Percentiles rank a stretch among this genome's conserved stretches.
These are phyloP conservation scores for Emmelina monodactyla DNA, from an alignment of 2,888 invertebrate species.

Conservation along the genomic window DNA sequence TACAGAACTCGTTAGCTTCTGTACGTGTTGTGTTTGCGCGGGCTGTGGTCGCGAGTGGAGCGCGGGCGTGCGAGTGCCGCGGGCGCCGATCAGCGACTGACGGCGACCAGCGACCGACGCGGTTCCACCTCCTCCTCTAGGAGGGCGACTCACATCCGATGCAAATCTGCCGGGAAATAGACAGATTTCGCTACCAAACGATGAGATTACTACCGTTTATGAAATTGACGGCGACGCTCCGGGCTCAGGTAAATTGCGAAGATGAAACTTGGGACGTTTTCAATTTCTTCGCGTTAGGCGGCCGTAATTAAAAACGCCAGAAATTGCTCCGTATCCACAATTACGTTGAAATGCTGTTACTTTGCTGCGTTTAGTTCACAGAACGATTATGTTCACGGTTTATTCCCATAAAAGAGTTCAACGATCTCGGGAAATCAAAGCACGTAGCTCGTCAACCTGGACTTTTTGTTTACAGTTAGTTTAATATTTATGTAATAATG, in stretches of 20 bases:
- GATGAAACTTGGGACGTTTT: slow-evolving; percentile 16
- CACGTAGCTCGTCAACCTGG: too few species aligned
- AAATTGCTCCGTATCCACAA: too few species aligned
- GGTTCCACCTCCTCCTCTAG: neutral
- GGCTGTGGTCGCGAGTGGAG: slow-evolving; percentile 19
- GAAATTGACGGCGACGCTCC: slow-evolving; percentile 16
- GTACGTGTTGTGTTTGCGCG: neutral
- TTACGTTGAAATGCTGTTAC: too few species aligned
- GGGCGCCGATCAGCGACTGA: slow-evolving; percentile 11
- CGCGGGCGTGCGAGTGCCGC: slow-evolving; percentile 51
- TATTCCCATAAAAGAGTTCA: slow-evolving; percentile 43
- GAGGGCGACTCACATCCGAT: slow-evolving; percentile 15
- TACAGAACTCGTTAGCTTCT: too few species aligned
- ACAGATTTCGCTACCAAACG: slow-evolving; percentile 20
- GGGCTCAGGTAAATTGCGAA: slow-evolving; percentile 17
- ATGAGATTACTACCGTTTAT: slow-evolving; percentile 21
- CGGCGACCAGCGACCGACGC: slow-evolving; percentile 3
- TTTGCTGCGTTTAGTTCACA: too few species aligned
- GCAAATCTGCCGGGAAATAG: slow-evolving; percentile 20
- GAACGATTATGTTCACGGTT: slow-evolving; percentile 14
- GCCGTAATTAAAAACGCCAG: too few species aligned
- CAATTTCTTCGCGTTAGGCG: too few species aligned
- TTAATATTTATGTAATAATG: too few species aligned
- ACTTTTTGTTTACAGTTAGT: too few species aligned
- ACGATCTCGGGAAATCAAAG: too few species aligned